Evolutionary conservation across 2,797 vertebrate genomes (phyloP).

Genomic region (Protonibea diacanthus): DNA sequence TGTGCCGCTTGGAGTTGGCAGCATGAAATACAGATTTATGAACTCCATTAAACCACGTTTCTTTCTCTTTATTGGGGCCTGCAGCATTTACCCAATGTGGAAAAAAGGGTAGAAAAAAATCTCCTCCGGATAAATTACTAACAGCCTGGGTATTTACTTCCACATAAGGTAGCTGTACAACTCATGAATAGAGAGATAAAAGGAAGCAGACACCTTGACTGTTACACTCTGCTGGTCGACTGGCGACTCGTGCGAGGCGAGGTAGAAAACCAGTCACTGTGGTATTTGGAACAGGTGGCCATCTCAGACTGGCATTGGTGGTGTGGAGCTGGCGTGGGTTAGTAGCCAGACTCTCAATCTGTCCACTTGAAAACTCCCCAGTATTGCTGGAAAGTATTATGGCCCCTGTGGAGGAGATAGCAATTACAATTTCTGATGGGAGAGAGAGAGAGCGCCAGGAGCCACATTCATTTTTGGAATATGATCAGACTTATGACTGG

Average conservation of each 20-base stretch:
- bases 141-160: slow-evolving; percentile 73
- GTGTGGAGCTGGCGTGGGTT: slow-evolving; percentile 67
- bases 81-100: slow-evolving; percentile 78
- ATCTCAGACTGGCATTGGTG: slow-evolving; percentile 68
- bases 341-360: slow-evolving; percentile 81
- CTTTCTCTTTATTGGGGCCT: slow-evolving; percentile 83
- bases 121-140: slow-evolving; percentile 77
- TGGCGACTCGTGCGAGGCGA: slow-evolving; percentile 42
- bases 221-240: slow-evolving; percentile 52
- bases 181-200: slow-evolving; percentile 66
- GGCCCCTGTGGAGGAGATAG: slow-evolving; percentile 75
- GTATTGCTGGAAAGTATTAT: slow-evolving; percentile 73
- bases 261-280: slow-evolving; percentile 60
- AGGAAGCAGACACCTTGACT: slow-evolving; percentile 55
- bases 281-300: slow-evolving; percentile 83
- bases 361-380: slow-evolving; percentile 81
- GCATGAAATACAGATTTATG: slow-evolving; percentile 86
- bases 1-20: slow-evolving; percentile 80
- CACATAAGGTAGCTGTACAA: slow-evolving; percentile 62
- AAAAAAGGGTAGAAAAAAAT: slow-evolving; percentile 65
- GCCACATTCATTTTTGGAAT: slow-evolving; percentile 71
- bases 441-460: slow-evolving; percentile 63
- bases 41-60: slow-evolving; percentile 87
- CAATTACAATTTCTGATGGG: slow-evolving; percentile 79
- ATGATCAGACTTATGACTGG: slow-evolving; percentile 72